Base-by-base conservation (phyloP, 2,797 vertebrate species). In the Myripristis murdjan region DNA sequence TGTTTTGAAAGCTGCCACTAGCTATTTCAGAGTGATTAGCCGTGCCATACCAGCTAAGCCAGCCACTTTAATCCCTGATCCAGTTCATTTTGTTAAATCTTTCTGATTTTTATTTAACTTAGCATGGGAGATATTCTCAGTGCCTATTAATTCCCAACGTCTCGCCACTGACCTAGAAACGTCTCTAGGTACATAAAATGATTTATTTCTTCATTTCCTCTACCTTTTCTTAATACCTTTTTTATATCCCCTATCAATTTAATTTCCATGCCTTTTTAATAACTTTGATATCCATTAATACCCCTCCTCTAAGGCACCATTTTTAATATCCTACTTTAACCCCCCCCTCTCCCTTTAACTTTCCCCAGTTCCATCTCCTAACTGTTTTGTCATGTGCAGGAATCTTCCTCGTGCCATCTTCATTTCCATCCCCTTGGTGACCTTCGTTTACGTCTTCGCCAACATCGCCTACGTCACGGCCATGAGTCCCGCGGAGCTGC, bases 401-500 rank as follows among this genome's bases (percentile, higher is more conserved):
- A 98, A 98, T 79, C 95, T 98, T 70, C 97, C 97, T 16, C 96
- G 96, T 7, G 97, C 97, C 87, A 98, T 98, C 91, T 98, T 95
- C 91, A 98, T 98, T 91, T 98, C 97, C 90, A 96, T 98, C 91
- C 97, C 97, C 47, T 93, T 98, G 37, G 97, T 98, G 84, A 98
- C 97, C 26, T 97, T 98, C 44, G 96, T 98, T 2, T 98, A 97
- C 70, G 97, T 98, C 89, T 97, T 97, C 53, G 97, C 97, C 81
- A 98, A 98, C 92, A 95, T 98, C 28, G 97, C 97, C 75, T 98
- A 98, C 63, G 94, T 98, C 90, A 98, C 97, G 1, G 97, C 97
- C 74, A 97, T 98, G 97, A 97, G 96, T 46, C 97, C 97, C 16
- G 94, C 95, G 91, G 97, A 98, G 90, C 93, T 98, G 81, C 94